Evolutionary conservation across 2,888 invertebrate genomes (phyloP).

Genomic region (Podabrus alpinus): DNA sequence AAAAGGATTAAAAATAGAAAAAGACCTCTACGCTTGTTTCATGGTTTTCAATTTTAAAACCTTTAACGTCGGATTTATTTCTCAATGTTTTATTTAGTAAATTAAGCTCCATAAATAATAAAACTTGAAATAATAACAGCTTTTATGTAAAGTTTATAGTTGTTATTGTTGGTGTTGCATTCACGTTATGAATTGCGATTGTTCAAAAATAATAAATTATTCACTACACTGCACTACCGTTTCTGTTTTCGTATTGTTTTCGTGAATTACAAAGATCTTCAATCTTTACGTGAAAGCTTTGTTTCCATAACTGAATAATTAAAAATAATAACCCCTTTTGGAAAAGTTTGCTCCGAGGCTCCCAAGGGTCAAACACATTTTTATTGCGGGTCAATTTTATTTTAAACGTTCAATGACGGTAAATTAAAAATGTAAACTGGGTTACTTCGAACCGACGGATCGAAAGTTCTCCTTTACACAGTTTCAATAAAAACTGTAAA

Average conservation of each 20-base stretch:
- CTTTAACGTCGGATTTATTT: background rate
- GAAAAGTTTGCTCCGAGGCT: background rate
- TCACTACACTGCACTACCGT: slow-evolving; percentile 16
- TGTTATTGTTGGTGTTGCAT: slow-evolving; percentile 1
- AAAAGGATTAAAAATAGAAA: background rate
- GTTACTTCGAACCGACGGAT: background rate
- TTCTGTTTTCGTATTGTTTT: slow-evolving; percentile 13
- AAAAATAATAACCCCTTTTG: slow-evolving; percentile 4
- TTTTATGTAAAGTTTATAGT: background rate
- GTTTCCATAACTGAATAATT: slow-evolving; percentile 20
- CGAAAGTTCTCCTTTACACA: background rate
- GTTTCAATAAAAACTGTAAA: background rate
- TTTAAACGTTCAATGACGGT: background rate
- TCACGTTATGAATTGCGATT: background rate
- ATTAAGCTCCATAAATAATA: background rate
- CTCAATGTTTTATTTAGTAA: background rate
- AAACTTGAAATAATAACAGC: slow-evolving; percentile 1
- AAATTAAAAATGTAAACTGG: background rate
- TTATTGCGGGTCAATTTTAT: background rate
- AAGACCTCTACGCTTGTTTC: background rate
- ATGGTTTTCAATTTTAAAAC: background rate
- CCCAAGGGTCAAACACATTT: background rate
- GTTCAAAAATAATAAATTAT: slow-evolving; percentile 19
- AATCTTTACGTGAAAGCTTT: slow-evolving; percentile 16
- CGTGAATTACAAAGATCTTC: slow-evolving; percentile 18